phyloP scores from a whole-genome alignment of 2,888 invertebrate species.

The Actias luna region DNA sequence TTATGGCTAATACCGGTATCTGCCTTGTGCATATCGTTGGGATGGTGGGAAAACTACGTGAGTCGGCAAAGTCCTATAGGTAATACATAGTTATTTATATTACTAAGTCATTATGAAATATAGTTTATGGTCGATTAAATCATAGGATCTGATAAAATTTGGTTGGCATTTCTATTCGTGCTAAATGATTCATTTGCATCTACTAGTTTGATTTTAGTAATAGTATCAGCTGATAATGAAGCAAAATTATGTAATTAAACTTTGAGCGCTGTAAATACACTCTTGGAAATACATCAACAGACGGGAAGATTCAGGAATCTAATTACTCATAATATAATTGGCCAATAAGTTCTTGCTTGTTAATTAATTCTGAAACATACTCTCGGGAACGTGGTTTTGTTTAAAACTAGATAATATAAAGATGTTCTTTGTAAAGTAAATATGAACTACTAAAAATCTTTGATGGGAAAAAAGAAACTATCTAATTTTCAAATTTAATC shows the following conservation, averaged over 20 bases:
- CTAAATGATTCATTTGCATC: background rate
- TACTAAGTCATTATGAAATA: background rate
- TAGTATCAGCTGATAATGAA: background rate
- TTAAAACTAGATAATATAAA: background rate
- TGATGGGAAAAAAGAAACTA: background rate
- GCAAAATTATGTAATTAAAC: background rate
- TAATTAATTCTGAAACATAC: background rate
- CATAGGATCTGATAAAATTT: background rate
- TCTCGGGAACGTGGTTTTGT: background rate
- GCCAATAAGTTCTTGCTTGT: background rate
- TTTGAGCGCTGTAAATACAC: background rate
- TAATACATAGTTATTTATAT: constrained; percentile 33
- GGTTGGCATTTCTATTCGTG: background rate
- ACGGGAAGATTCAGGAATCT: background rate
- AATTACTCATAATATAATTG: background rate
- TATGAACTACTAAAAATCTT: background rate
- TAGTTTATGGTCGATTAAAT: background rate
- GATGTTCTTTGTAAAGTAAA: background rate
- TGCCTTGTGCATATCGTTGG: constrained; percentile 92
- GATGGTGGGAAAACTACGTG: constrained; percentile 99
- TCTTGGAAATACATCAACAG: background rate
- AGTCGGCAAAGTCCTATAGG: constrained; percentile 92
- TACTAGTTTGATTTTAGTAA: background rate
- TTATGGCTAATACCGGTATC: constrained; percentile 94
- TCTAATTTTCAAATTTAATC: background rate